These are phyloP conservation scores for Clivina fossor DNA, from an alignment of 2,888 invertebrate species.

Conservation along the genomic window DNA sequence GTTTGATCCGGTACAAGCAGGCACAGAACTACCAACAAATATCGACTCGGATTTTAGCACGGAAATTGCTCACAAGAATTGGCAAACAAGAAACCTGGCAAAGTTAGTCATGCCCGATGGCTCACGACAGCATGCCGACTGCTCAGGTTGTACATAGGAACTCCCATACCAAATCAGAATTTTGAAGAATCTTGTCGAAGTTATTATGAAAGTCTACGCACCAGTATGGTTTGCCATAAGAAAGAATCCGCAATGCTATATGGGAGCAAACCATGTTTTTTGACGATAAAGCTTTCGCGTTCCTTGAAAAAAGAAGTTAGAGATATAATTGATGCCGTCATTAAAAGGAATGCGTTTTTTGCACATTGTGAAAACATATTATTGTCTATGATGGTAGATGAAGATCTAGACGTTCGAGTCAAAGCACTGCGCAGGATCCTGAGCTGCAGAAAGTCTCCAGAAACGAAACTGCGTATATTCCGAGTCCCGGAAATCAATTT, in stretches of 20 bases:
- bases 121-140: slow-evolving; percentile 11
- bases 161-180: slow-evolving; percentile 22
- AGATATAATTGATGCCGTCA: slow-evolving; percentile 20
- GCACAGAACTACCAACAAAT: not conserved
- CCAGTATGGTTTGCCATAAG: slow-evolving; percentile 42
- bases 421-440: slow-evolving; percentile 40
- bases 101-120: slow-evolving; percentile 7
- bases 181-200: slow-evolving; percentile 34
- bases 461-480: slow-evolving; percentile 7
- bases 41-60: not conserved
- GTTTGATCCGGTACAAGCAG: not conserved
- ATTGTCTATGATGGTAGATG: slow-evolving; percentile 42
- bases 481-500: slow-evolving; percentile 20
- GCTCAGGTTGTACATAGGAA: slow-evolving; percentile 30
- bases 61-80: slow-evolving; percentile 13
- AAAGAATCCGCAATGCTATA: slow-evolving; percentile 39
- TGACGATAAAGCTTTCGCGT: slow-evolving; percentile 4
- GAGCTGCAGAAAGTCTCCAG: slow-evolving; percentile 34
- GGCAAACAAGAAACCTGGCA: slow-evolving; percentile 11
- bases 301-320: slow-evolving; percentile 2
- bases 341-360: slow-evolving; percentile 30
- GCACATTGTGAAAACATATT: slow-evolving; percentile 28
- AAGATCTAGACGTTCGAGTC: slow-evolving; percentile 38
- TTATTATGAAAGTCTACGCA: slow-evolving; percentile 41
- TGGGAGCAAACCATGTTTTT: slow-evolving; percentile 41